These are phyloP conservation scores for Sylvilagus floridanus DNA, from an alignment of 2,797 vertebrate species.

Conservation along the genomic window DNA sequence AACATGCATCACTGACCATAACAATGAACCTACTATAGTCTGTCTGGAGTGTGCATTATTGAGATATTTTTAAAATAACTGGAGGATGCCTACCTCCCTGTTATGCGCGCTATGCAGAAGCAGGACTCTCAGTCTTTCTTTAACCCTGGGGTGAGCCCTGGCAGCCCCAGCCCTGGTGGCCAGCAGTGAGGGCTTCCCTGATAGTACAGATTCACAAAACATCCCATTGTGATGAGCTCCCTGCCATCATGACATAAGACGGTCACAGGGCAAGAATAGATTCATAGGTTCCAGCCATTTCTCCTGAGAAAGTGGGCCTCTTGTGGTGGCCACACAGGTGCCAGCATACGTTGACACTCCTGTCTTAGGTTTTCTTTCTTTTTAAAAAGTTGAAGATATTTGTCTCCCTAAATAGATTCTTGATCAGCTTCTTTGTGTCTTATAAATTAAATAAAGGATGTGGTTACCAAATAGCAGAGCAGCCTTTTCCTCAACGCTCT, in stretches of 20 bases:
- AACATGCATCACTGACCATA: background rate
- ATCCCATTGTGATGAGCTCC: background rate
- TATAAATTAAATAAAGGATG: background rate
- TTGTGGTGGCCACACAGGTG: too few relatives aligned
- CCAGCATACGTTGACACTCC: too few relatives aligned
- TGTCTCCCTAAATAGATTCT: background rate
- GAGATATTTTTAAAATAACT: background rate
- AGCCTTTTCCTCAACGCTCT: too few relatives aligned
- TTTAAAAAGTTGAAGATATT: too few relatives aligned
- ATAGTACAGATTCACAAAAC: background rate
- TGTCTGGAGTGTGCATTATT: background rate
- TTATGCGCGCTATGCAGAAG: background rate
- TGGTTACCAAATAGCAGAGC: too few relatives aligned
- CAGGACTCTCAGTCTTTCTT: background rate
- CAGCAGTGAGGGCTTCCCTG: background rate
- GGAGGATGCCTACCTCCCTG: background rate
- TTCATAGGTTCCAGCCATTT: background rate
- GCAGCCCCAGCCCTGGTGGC: background rate
- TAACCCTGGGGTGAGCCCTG: too few relatives aligned
- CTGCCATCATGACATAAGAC: background rate
- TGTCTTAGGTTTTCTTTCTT: too few relatives aligned
- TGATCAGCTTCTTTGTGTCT: background rate
- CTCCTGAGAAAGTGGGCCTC: background rate
- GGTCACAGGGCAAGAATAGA: background rate
- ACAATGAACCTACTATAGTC: background rate